Base-by-base conservation (phyloP, 2,888 invertebrate genomes). In the Boloria euphrosyne region DNA sequence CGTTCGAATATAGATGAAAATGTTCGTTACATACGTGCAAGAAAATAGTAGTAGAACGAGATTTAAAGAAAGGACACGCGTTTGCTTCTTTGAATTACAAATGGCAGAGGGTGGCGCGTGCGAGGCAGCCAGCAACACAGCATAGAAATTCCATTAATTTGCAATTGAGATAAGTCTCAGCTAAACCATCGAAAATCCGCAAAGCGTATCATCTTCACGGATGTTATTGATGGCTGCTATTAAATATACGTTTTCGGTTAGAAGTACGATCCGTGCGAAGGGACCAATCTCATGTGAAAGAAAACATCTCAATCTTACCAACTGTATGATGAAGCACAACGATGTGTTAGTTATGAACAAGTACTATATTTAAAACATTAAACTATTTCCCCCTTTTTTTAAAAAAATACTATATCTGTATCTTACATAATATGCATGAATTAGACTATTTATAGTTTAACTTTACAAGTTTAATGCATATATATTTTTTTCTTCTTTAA, bases 181-280 rank as follows among this genome's bases (percentile, higher is more conserved):
- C 76, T 84, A 85, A 87, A 79, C 83, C 84, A 82, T 85, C 82
- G 83, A 82, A 80, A 82, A 82, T 81, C 82, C 82, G 80, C 82
- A 82, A 86, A 83, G 80, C 85, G 87, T 87, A 89, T 89, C 88
- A 88, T 90, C 85, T 87, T 84, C 80, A 76, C 80, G 76, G 79
- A 83, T 83, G 91, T 93, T 93, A 92, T 93, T 92, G 92, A 93
- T 93, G 88, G 86, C 82, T 80, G 80, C 90, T 87, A 92, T 93
- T 91, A 92, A 92, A 92, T 89, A 88, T 84, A 88, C 87, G 88
- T 92, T 92, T 88, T 79, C 83, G 78, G 76, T 87, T 78, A 10
- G 10, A 38, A 38, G 10, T 38, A 38, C 83, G 78, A 76, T 79
- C 81, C 80, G 82, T 81, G 82, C 81, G 75, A 74, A 76, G 77